These are phyloP conservation scores for Brachionus paranguensis DNA, from an alignment of 1,140 invertebrate species.

Conservation along the genomic window DNA sequence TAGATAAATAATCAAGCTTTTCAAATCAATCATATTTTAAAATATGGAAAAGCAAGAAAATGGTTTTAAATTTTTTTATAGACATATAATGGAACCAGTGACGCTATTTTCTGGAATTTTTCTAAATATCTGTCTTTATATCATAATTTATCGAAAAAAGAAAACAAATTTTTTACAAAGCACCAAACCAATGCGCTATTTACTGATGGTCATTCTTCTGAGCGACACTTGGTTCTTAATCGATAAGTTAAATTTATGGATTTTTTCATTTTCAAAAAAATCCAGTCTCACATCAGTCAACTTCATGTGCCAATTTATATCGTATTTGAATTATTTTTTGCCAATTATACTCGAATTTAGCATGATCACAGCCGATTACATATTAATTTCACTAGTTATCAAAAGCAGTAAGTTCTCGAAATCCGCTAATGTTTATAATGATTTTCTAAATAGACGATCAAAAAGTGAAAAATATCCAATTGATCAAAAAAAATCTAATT, in stretches of 20 bases:
- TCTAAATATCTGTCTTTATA: background rate
- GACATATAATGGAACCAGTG: background rate
- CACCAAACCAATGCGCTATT: background rate
- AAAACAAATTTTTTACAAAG: background rate
- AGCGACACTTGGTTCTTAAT: conserved; percentile 15
- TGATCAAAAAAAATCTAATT: background rate
- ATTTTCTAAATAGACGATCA: background rate
- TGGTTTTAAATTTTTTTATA: background rate
- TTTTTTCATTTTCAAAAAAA: background rate
- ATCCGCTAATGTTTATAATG: background rate
- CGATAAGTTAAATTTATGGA: background rate
- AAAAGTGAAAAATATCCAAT: background rate
- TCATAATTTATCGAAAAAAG: background rate
- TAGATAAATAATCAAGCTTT: background rate
- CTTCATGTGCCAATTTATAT: conserved; percentile 2
- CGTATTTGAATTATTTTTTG: conserved; percentile 9
- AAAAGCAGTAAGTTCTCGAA: background rate
- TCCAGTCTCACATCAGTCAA: background rate
- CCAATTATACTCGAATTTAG: background rate
- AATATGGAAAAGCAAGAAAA: background rate
- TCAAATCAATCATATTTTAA: background rate
- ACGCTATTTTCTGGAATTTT: background rate
- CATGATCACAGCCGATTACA: background rate
- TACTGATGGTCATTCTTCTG: background rate
- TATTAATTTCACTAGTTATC: background rate